A percentile compares a stretch with the other conserved stretches of the same genome.
Conservation (phyloP, 2,113 vertebrate species). For the Oreochromis tanganicae region DNA sequence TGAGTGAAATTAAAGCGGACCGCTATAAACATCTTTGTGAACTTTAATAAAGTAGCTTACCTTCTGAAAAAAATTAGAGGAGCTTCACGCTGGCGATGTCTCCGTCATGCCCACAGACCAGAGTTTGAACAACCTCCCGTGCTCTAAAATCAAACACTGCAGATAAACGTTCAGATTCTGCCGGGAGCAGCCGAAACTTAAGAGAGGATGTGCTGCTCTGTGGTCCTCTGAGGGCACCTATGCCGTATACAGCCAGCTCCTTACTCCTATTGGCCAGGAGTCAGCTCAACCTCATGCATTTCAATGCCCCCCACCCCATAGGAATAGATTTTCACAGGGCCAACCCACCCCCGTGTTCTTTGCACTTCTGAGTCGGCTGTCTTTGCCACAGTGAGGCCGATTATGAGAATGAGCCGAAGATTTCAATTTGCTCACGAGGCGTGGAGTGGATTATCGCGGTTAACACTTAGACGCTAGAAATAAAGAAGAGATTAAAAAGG, state of each 20-base stretch:
- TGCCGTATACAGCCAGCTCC: not conserved
- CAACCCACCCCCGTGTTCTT: conserved; percentile 26
- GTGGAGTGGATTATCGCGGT: not conserved
- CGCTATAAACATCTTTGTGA: not conserved
- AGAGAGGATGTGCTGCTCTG: not conserved
- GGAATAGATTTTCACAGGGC: conserved; percentile 13
- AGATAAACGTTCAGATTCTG: not conserved
- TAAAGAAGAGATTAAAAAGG: not conserved
- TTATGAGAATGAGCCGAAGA: not conserved
- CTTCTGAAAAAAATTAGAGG: not conserved
- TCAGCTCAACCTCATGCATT: conserved; percentile 41
- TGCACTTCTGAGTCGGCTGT: not conserved
- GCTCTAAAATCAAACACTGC: not conserved
- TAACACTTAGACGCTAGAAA: not conserved
- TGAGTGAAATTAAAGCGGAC: not conserved
- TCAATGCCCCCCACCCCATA: conserved; percentile 18
- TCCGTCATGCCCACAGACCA: not conserved
- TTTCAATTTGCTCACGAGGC: conserved; percentile 5
- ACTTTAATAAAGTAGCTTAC: not conserved
- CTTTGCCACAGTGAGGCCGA: not conserved
- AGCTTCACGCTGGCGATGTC: not conserved
- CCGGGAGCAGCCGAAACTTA: not conserved
- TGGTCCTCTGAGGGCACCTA: conserved; percentile 61
- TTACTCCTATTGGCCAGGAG: conserved; percentile 46
- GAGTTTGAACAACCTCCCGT: not conserved